These are phyloP conservation scores for Thereva unica DNA, from an alignment of 2,888 invertebrate genomes.

Conservation along the genomic window DNA sequence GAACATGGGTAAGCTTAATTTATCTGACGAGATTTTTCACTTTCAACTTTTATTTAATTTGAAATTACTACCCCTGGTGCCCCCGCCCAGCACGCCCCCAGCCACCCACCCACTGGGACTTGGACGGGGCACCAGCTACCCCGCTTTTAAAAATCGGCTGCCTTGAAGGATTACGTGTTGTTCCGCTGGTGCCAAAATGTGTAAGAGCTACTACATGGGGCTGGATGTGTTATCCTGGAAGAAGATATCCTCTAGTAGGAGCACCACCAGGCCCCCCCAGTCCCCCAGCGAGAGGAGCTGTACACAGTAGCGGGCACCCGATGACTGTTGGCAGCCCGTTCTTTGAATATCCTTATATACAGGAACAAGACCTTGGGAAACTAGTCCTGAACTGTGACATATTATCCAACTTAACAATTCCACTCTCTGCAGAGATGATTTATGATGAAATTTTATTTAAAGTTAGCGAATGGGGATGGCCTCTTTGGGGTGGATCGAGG, in stretches of 20 bases:
- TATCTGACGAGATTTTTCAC: slow-evolving; percentile 37
- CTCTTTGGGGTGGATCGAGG: no score
- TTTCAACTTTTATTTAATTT: slow-evolving; percentile 40
- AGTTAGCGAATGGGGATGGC: neutral
- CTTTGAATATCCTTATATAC: neutral
- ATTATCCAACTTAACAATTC: slow-evolving; percentile 30
- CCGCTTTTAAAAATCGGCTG: no score
- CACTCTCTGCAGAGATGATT: slow-evolving; percentile 28
- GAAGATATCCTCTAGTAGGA: no score
- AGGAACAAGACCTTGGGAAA: slow-evolving; percentile 3
- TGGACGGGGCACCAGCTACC: no score
- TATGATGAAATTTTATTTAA: slow-evolving; percentile 34
- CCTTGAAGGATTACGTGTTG: no score
- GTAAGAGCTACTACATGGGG: no score
- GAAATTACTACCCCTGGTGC: slow-evolving; percentile 6
- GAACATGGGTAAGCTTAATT: slow-evolving; percentile 44
- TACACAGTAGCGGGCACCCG: no score
- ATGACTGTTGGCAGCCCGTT: no score
- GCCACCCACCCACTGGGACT: neutral
- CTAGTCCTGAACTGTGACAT: slow-evolving; percentile 30
- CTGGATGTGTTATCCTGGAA: no score
- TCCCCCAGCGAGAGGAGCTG: no score
- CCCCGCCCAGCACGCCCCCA: neutral
- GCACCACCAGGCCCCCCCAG: no score
- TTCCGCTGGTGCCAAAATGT: no score